These are phyloP conservation scores for Psittacula echo DNA, from an alignment of 2,797 vertebrate species.

Conservation along the genomic window DNA sequence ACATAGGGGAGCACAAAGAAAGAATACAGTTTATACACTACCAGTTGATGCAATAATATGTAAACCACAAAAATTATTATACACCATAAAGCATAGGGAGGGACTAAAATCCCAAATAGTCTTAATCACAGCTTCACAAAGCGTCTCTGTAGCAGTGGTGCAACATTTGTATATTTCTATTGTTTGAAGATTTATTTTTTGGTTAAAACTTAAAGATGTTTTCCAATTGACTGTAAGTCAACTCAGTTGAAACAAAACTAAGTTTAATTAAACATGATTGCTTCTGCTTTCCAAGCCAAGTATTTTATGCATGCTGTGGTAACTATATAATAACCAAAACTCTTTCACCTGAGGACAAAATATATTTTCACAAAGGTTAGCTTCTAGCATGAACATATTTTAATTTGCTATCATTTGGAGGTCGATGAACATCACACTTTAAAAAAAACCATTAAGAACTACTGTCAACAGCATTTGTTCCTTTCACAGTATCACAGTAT, in stretches of 20 bases:
- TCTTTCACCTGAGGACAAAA: not conserved
- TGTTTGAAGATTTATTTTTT: not conserved
- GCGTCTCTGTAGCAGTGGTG: not conserved
- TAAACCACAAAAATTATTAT: not conserved
- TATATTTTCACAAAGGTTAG: not conserved
- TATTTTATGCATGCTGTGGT: not conserved
- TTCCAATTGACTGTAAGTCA: not conserved
- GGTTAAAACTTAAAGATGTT: not conserved
- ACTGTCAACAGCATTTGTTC: not conserved
- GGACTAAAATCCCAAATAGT: not conserved
- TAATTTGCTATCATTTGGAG: not conserved
- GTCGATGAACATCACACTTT: not conserved
- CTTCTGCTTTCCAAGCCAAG: not conserved
- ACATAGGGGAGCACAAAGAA: not conserved
- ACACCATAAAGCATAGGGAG: not conserved
- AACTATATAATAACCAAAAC: not conserved
- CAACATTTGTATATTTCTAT: not conserved
- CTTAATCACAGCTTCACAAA: not conserved
- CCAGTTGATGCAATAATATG: not conserved
- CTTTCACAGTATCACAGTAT: no score
- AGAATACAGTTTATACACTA: not conserved
- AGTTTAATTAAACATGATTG: not conserved
- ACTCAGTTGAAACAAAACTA: not conserved
- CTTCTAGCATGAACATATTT: not conserved
- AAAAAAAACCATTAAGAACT: not conserved